phyloP scores from a whole-genome alignment of 1,140 invertebrate genomes.

The Hypsibius dujardini region DNA sequence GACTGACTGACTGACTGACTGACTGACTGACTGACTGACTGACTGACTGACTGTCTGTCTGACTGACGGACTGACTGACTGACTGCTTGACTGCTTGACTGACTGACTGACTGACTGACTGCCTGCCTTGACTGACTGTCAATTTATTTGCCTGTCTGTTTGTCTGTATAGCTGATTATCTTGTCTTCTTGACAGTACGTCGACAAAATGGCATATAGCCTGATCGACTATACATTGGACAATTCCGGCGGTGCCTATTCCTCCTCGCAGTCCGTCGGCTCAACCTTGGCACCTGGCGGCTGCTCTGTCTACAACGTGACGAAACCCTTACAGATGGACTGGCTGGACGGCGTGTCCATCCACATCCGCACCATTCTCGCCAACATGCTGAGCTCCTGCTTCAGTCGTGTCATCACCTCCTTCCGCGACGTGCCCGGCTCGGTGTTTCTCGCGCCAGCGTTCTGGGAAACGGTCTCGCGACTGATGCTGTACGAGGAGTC shows the following conservation, averaged over 20 bases:
- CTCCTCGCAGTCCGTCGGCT: not conserved
- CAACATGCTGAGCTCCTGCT: not conserved
- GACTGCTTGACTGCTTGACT: too few species aligned
- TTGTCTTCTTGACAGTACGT: too few species aligned
- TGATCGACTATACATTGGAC: not conserved
- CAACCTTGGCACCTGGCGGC: not conserved
- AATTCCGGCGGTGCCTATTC: not conserved
- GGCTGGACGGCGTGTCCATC: not conserved
- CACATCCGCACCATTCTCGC: not conserved
- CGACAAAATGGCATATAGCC: not conserved
- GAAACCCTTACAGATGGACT: not conserved
- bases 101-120: too few species aligned
- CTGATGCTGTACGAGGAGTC: not conserved
- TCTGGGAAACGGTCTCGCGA: not conserved
- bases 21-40: too few species aligned
- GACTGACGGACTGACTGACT: too few species aligned
- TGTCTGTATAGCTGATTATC: too few species aligned
- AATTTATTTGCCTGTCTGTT: too few species aligned
- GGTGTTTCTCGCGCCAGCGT: not conserved
- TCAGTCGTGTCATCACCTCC: not conserved
- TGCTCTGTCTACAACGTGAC: not conserved
- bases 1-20: too few species aligned
- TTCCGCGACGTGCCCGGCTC: not conserved
- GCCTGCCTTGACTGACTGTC: too few species aligned
- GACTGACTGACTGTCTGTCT: too few species aligned